These are phyloP conservation scores for Stratiolaelaps scimitus DNA, from an alignment of 1,140 invertebrate species.

Conservation along the genomic window DNA sequence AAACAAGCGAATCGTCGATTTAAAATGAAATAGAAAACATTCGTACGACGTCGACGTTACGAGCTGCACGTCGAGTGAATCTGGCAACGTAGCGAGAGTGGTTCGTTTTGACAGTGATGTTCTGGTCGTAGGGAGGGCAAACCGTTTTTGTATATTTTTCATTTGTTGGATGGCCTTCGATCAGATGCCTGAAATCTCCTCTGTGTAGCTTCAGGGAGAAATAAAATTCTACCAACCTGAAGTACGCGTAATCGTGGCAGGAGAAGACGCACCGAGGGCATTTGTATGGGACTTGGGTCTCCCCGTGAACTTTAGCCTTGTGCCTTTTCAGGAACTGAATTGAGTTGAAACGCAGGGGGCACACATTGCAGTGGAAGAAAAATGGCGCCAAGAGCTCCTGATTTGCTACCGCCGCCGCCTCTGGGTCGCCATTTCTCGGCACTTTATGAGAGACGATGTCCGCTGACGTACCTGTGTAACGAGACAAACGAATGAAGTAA, in stretches of 20 bases:
- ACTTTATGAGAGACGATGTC: too few relatives aligned
- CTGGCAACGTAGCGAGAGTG: background rate
- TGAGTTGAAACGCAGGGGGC: slow-evolving; percentile 13
- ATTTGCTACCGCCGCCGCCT: too few relatives aligned
- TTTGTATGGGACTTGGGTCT: slow-evolving; percentile 14
- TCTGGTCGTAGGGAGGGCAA: too few relatives aligned
- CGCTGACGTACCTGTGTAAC: too few relatives aligned
- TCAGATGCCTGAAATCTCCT: background rate
- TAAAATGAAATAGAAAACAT: too few relatives aligned
- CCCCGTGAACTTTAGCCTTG: slow-evolving; percentile 10
- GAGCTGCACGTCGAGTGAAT: background rate
- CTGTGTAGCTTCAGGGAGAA: too few relatives aligned
- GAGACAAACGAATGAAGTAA: too few relatives aligned
- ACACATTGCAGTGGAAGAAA: slow-evolving; percentile 5
- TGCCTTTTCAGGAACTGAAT: slow-evolving; percentile 8
- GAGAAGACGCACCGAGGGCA: slow-evolving; percentile 17
- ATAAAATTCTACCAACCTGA: background rate
- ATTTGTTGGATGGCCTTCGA: background rate
- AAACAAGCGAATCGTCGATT: too few relatives aligned
- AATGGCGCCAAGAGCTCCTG: background rate
- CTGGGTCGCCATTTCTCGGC: too few relatives aligned
- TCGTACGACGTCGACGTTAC: too few relatives aligned
- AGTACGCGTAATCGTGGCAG: slow-evolving; percentile 6
- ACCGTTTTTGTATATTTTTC: background rate
- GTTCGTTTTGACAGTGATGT: too few relatives aligned